Evolutionary conservation across 1,140 invertebrate genomes (phyloP).

Genomic region (Pseudobourletiella spinata): DNA sequence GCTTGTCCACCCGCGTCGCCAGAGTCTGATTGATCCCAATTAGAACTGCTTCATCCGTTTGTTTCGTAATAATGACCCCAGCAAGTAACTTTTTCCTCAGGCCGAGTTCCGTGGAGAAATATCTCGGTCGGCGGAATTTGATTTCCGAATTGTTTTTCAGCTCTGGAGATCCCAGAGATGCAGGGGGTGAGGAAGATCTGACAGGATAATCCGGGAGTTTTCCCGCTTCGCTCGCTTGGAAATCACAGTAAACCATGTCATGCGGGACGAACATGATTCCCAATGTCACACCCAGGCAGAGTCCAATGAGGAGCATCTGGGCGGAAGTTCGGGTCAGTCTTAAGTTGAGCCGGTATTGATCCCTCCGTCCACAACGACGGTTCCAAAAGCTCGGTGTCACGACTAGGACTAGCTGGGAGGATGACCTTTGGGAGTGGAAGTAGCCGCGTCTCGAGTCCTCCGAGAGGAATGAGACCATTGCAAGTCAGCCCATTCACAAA

Average conservation of each 20-base stretch:
- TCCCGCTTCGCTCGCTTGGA: not conserved
- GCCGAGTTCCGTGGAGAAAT: conserved; percentile 85
- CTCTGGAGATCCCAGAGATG: not conserved
- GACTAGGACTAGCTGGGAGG: no score
- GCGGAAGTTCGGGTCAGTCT: conserved; percentile 2
- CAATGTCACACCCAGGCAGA: conserved; percentile 23
- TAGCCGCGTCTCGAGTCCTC: no score
- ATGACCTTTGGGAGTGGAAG: no score
- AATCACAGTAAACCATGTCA: not conserved
- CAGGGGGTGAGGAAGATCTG: not conserved
- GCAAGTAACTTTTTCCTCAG: conserved; percentile 83
- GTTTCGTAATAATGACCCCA: conserved; percentile 64
- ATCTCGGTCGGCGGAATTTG: conserved; percentile 56
- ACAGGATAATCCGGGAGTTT: not conserved
- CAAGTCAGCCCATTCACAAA: no score
- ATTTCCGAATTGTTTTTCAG: not conserved
- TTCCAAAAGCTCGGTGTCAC: no score
- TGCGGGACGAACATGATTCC: conserved; percentile 10
- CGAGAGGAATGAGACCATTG: no score
- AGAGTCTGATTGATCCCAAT: conserved; percentile 71
- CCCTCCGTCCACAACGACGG: no score
- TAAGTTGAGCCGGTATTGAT: no score
- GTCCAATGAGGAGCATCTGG: conserved; percentile 19
- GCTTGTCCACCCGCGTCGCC: conserved; percentile 65
- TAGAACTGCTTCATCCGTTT: conserved; percentile 58